These are phyloP conservation scores for Eristalis intricaria DNA, from an alignment of 2,888 invertebrate genomes.

Conservation along the genomic window DNA sequence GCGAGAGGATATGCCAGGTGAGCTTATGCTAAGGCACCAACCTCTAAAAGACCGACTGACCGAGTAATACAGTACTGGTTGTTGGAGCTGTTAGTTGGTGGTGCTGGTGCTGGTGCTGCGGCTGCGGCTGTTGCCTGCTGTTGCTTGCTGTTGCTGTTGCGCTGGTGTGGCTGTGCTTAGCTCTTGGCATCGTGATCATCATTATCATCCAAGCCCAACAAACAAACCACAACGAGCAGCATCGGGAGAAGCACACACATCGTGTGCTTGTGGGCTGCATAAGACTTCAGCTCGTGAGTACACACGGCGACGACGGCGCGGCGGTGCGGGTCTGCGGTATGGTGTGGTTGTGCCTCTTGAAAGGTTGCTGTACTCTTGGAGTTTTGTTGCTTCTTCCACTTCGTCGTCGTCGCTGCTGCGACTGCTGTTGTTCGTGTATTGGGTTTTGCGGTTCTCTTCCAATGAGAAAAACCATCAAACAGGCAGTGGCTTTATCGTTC, in stretches of 20 bases:
- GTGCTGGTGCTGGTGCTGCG: constrained; percentile 46
- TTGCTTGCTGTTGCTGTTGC: constrained; percentile 15
- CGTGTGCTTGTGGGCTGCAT: not conserved
- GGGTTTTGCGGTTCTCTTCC: constrained; percentile 70
- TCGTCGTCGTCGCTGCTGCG: not conserved
- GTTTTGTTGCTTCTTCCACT: constrained; percentile 43
- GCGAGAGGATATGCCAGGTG: constrained; percentile 80
- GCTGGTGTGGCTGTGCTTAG: constrained; percentile 54
- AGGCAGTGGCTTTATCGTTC: constrained; percentile 63
- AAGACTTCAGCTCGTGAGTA: constrained; percentile 17
- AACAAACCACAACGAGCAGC: constrained; percentile 44
- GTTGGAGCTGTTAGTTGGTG: constrained; percentile 65
- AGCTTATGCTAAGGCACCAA: constrained; percentile 79
- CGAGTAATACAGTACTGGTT: constrained; percentile 81
- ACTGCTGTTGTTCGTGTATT: constrained; percentile 47
- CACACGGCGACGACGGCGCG: not conserved
- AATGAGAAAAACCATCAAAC: constrained; percentile 63
- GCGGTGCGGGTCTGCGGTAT: constrained; percentile 6
- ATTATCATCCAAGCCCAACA: constrained; percentile 32
- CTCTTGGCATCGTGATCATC: constrained; percentile 69
- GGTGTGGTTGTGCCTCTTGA: constrained; percentile 48
- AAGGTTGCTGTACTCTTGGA: constrained; percentile 68
- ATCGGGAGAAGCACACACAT: constrained; percentile 6
- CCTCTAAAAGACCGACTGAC: constrained; percentile 82
- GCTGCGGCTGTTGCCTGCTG: constrained; percentile 22